Percentiles rank a stretch among this genome's conserved stretches.
These are phyloP conservation scores for Fistularia tabacaria DNA, from an alignment of 2,797 vertebrate species.

Conservation along the genomic window DNA sequence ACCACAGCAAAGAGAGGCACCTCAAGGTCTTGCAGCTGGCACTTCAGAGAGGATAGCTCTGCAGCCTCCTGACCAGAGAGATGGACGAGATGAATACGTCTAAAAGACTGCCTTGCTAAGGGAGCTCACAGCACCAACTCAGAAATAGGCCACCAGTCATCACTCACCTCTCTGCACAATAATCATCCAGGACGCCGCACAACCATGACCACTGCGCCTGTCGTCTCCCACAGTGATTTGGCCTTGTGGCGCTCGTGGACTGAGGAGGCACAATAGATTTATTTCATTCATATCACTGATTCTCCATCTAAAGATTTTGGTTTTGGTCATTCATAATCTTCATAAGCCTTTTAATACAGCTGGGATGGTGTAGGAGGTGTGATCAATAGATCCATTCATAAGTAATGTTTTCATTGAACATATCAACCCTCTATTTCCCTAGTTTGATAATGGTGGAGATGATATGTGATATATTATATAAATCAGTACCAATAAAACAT, in stretches of 20 bases:
- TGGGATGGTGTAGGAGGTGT: too few relatives aligned
- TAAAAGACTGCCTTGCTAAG: not conserved
- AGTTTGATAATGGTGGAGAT: too few relatives aligned
- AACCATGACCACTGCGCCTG: slow-evolving; percentile 87
- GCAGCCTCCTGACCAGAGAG: slow-evolving; percentile 51
- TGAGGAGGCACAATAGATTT: slow-evolving; percentile 16
- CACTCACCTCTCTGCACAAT: slow-evolving; percentile 90
- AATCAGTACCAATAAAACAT: too few relatives aligned
- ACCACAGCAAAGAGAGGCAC: slow-evolving; percentile 89
- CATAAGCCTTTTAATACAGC: too few relatives aligned
- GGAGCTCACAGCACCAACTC: not conserved
- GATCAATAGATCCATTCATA: too few relatives aligned
- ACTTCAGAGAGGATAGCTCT: slow-evolving; percentile 88
- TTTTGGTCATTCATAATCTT: too few relatives aligned
- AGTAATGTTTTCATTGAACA: too few relatives aligned
- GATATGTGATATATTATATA: too few relatives aligned
- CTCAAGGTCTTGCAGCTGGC: slow-evolving; percentile 84
- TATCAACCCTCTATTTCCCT: too few relatives aligned
- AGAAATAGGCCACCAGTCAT: not conserved
- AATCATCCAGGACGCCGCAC: slow-evolving; percentile 91
- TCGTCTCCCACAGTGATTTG: slow-evolving; percentile 81
- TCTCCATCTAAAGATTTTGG: not conserved
- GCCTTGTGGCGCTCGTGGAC: slow-evolving; percentile 74
- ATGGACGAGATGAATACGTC: not conserved
- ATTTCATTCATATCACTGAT: not conserved